These are phyloP conservation scores for Tetrax tetrax DNA, from an alignment of 2,113 vertebrate genomes.

Conservation along the genomic window DNA sequence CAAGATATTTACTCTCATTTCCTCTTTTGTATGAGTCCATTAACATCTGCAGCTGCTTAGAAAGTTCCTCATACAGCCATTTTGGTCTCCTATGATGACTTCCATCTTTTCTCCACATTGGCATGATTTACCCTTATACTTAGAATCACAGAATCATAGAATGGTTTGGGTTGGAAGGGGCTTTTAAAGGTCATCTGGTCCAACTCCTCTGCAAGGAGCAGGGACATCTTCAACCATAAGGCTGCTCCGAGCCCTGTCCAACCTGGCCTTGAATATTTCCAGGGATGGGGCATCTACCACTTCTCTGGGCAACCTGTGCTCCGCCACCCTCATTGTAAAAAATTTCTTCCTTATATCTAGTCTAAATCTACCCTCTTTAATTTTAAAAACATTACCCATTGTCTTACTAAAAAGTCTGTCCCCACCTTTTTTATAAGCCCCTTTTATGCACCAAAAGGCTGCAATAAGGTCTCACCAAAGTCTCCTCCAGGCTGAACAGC, in stretches of 20 bases:
- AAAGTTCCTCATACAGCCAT: not conserved
- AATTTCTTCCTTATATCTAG: too few relatives aligned
- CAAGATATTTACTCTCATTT: not conserved
- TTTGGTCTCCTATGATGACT: not conserved
- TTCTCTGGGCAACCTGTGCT: too few relatives aligned
- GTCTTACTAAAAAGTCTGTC: not conserved
- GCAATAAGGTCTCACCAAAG: not conserved
- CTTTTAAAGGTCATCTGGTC: too few relatives aligned
- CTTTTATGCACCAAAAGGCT: not conserved
- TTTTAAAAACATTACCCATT: too few relatives aligned
- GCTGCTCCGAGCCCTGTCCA: not conserved
- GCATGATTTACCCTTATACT: not conserved
- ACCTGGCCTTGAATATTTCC: too few relatives aligned
- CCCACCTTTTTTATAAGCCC: not conserved
- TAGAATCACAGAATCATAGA: not conserved
- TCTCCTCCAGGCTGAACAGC: not conserved
- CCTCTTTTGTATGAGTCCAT: not conserved
- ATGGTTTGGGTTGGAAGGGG: too few relatives aligned
- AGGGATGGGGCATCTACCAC: too few relatives aligned
- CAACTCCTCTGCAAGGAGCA: too few relatives aligned
- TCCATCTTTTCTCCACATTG: not conserved
- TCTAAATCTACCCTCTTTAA: too few relatives aligned
- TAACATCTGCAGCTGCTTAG: not conserved
- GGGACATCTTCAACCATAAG: not conserved
- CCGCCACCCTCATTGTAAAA: too few relatives aligned